A percentile compares a stretch with the other conserved stretches of the same genome.
These are phyloP conservation scores for Hippoglossus hippoglossus DNA, from an alignment of 2,797 vertebrate genomes.

Conservation along the genomic window DNA sequence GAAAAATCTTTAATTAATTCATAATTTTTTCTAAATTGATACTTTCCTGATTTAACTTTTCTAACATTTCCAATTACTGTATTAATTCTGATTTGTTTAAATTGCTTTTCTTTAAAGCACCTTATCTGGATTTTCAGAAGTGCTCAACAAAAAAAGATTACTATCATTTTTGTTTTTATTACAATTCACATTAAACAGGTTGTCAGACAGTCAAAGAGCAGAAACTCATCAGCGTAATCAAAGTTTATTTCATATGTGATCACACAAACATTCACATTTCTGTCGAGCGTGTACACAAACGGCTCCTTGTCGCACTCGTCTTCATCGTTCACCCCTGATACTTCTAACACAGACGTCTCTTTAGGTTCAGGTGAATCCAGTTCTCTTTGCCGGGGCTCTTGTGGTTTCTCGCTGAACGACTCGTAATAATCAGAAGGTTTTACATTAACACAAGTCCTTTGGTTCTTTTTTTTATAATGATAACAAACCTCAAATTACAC, in stretches of 20 bases:
- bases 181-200: too few species aligned
- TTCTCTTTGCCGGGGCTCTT: background rate
- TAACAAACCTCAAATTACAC: background rate
- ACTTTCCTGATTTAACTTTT: too few species aligned
- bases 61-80: too few species aligned
- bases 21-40: too few species aligned
- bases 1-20: too few species aligned
- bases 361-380: slow-evolving; percentile 67
- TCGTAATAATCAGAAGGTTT: background rate
- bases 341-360: slow-evolving; percentile 24
- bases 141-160: too few species aligned
- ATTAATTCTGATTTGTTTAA: too few species aligned
- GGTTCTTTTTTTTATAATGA: background rate
- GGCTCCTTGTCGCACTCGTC: slow-evolving; percentile 14
- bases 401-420: background rate
- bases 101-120: too few species aligned
- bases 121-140: too few species aligned
- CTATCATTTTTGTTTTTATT: too few species aligned
- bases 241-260: slow-evolving; percentile 65
- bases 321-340: slow-evolving; percentile 27
- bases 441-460: too few species aligned
- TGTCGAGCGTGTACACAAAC: slow-evolving; percentile 22
- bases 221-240: slow-evolving; percentile 3
- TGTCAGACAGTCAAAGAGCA: background rate
- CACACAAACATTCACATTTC: slow-evolving; percentile 49